Base-by-base conservation (phyloP, 1,140 invertebrate species). In the Proales similis region DNA sequence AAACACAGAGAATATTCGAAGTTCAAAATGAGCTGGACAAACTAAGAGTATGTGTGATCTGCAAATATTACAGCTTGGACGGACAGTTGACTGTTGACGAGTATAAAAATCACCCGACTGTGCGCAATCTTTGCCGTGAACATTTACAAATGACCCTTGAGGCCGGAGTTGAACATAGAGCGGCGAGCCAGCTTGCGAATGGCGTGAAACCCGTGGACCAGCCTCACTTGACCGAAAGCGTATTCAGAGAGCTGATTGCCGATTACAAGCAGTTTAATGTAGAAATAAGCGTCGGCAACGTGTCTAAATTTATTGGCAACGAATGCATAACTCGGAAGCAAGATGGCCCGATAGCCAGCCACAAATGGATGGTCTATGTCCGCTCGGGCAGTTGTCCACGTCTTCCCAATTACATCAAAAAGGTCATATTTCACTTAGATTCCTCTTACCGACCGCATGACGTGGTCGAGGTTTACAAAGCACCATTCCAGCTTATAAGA, bases 311-410 rank as follows among this genome's bases (percentile, higher is more conserved):
- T 67, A 69, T 70, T 17, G 82, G 78, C 9, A 43, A 64, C 32
- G 57, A 48, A 14, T 45, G 42, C 1, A 29, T 46, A 19, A 27
- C 49, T 11, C 36, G 39, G 27, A 51, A 64, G 12, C 27, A 48
- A 47, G 38, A 48, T 48, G 20, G 11, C 27, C 20, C 14, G 12
- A 32, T 47, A 48, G 63, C 46, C 43, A 88, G 83, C 46, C 87
- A 91, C 72, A 89, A 88, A 69, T 91, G 88, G 88, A 83, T 88
- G 74, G 81, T 90, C 46, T 91, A 90, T 75, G 82, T 90, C 4
- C 77, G 85, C 65, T 84, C 82, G 0, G 77, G 81, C 45, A 81
- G 82, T 14, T 74, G 76, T 45, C 79, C 80, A 3, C 78, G 82
- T 47, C 78, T 88, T 61, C 76, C 81, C 19, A 74, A 81, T 48